These are phyloP conservation scores for Synergus umbraculus DNA, from an alignment of 2,888 invertebrate genomes.

Conservation along the genomic window DNA sequence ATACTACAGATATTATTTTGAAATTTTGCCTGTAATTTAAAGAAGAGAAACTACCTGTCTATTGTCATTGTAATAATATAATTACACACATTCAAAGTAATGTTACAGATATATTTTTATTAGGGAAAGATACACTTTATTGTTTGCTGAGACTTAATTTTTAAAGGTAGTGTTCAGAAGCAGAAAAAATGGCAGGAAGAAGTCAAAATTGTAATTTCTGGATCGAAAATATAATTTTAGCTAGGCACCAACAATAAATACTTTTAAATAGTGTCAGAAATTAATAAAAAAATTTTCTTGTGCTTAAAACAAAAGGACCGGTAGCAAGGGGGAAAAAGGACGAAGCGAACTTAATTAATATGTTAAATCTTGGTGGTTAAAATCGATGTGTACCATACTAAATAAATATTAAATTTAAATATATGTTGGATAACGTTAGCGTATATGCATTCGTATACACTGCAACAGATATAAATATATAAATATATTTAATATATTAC, in stretches of 20 bases:
- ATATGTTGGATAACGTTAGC: conserved; percentile 62
- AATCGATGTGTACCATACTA: conserved; percentile 70
- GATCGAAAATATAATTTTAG: not conserved
- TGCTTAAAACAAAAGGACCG: not conserved
- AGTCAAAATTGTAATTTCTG: not conserved
- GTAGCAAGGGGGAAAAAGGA: conserved; percentile 41
- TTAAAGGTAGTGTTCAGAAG: not conserved
- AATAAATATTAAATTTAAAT: conserved; percentile 67
- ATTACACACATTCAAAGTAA: not conserved
- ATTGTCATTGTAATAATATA: not conserved
- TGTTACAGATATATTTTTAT: not conserved
- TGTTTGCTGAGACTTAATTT: not conserved
- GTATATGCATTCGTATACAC: conserved; percentile 52
- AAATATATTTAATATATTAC: conserved; percentile 61
- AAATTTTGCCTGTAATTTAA: not conserved
- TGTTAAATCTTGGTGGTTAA: conserved; percentile 64
- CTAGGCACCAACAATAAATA: conserved; percentile 57
- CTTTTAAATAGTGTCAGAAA: not conserved
- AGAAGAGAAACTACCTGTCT: not conserved
- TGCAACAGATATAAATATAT: conserved; percentile 56
- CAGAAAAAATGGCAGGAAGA: not conserved
- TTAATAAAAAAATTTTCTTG: not conserved
- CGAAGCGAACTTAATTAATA: conserved; percentile 46
- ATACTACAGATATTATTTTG: not conserved
- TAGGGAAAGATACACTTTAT: not conserved